Percentiles rank a stretch among this genome's conserved stretches.
Evolutionary conservation across 2,113 vertebrate species (phyloP).

Genomic region (Pao palembangensis): DNA sequence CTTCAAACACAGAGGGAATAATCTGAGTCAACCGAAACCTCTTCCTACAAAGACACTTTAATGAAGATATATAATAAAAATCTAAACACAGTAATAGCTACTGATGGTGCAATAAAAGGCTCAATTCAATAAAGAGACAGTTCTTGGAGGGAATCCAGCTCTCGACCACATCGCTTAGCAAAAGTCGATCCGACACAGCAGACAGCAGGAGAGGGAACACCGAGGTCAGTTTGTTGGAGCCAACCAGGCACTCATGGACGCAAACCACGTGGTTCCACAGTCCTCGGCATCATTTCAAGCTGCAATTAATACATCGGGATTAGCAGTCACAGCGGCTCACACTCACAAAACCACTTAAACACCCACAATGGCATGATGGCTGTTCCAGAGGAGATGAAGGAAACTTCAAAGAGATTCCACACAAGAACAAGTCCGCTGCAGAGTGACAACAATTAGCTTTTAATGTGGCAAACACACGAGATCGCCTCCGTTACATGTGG

Average conservation of each 20-base stretch:
- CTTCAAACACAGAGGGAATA: slow-evolving; percentile 16
- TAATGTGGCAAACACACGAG: slow-evolving; percentile 32
- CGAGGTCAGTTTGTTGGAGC: slow-evolving; percentile 28
- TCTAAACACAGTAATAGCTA: slow-evolving; percentile 29
- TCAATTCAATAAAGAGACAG: slow-evolving; percentile 56
- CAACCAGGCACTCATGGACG: neutral
- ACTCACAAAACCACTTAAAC: neutral
- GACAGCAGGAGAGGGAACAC: slow-evolving; percentile 33
- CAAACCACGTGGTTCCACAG: neutral
- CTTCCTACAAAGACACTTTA: slow-evolving; percentile 30
- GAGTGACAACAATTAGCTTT: slow-evolving; percentile 29
- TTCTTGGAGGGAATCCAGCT: slow-evolving; percentile 55
- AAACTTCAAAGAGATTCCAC: slow-evolving; percentile 19
- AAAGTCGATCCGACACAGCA: slow-evolving; percentile 37
- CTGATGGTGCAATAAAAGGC: slow-evolving; percentile 58
- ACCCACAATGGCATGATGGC: neutral
- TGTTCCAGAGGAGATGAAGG: slow-evolving; percentile 2
- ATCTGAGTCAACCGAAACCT: slow-evolving; percentile 1
- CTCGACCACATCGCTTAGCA: slow-evolving; percentile 37
- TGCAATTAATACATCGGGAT: too few species aligned
- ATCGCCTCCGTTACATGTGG: slow-evolving; percentile 24
- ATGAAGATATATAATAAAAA: slow-evolving; percentile 47
- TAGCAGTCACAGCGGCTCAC: too few species aligned
- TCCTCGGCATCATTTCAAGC: too few species aligned
- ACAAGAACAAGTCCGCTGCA: slow-evolving; percentile 27